Evolutionary conservation across 2,797 vertebrate species (phyloP), one percentile per base, ranked within the genome.

Genomic region (Denticeps clupeoides): DNA sequence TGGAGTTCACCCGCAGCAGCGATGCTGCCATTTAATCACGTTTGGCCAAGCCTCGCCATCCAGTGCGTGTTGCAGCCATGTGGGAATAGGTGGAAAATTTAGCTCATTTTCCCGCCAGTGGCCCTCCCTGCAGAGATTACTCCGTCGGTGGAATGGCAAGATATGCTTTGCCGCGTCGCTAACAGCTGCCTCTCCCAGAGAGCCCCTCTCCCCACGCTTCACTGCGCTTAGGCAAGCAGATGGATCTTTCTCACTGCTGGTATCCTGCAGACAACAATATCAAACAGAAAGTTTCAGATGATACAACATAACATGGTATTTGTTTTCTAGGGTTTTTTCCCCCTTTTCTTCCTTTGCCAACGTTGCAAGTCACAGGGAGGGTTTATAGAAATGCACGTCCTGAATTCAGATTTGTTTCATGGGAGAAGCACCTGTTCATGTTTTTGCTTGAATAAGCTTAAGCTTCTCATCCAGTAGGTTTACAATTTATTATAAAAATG

Each of bases 181-280:
- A 64, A 64, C 53, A 59, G 57, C 59, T 55, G 59, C 48, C 55
- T 60, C 55, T 53, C 59, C 52, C 22, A 49, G 37, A 52, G 49
- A 57, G 51, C 53, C 51, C 45, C 33, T 31, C 25, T 27, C 45
- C 12, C 24, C 31, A 24, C 33, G 24, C 52, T 50, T 29, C 42
- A 42, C 16, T 52, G 53, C 51, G 28, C 50, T 29, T 26, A 33
- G 18, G 29, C 13, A 9, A 35, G 24, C 41, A 50, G 32, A 38
- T 13, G 32, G 19, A 45, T 23, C 21, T 13, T 24, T 1, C 28
- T 13, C 21, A 8, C 47, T 24, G 45, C n/a, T 37, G 40, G 25
- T 35, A 37, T 26, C 19, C 27, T 26, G 28, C 43, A 24, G 27
- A 21, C 5, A 51, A 37, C 38, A 27, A 37, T 25, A 37, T 23